A percentile compares a stretch with the other conserved stretches of the same genome.
Evolutionary conservation across 2,888 invertebrate genomes (phyloP).

Genomic region (Antitype chi): DNA sequence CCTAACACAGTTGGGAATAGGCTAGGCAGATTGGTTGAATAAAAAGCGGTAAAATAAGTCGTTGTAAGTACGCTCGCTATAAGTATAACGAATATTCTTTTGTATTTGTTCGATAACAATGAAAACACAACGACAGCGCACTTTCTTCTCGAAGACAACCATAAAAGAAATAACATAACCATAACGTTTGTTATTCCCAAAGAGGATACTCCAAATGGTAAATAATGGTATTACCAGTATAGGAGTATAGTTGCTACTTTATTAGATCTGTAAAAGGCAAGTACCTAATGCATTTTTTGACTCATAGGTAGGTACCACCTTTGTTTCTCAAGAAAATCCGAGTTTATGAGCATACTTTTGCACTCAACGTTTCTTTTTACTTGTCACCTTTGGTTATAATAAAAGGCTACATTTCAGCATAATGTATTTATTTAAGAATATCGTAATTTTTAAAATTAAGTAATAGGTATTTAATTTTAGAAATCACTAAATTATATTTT

Average conservation of each 20-base stretch:
- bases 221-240: slow-evolving; percentile 34
- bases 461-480: no score
- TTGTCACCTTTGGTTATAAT: not conserved
- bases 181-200: slow-evolving; percentile 37
- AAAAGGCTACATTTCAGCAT: no score
- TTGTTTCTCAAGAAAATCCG: not conserved
- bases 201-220: slow-evolving; percentile 38
- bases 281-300: slow-evolving; percentile 17
- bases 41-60: not conserved
- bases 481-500: no score
- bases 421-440: no score
- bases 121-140: slow-evolving; percentile 20
- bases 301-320: not conserved
- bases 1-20: no score
- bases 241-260: slow-evolving; percentile 13
- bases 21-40: no score
- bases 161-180: slow-evolving; percentile 49
- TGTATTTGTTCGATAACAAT: slow-evolving; percentile 38
- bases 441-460: no score
- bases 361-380: not conserved
- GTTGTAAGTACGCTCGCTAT: not conserved
- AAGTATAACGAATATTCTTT: not conserved
- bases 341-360: not conserved
- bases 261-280: slow-evolving; percentile 14
- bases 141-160: slow-evolving; percentile 27